A percentile compares a stretch with the other conserved stretches of the same genome.
Evolutionary conservation across 2,888 invertebrate species (phyloP).

Genomic region (Tolmerus cingulatus): DNA sequence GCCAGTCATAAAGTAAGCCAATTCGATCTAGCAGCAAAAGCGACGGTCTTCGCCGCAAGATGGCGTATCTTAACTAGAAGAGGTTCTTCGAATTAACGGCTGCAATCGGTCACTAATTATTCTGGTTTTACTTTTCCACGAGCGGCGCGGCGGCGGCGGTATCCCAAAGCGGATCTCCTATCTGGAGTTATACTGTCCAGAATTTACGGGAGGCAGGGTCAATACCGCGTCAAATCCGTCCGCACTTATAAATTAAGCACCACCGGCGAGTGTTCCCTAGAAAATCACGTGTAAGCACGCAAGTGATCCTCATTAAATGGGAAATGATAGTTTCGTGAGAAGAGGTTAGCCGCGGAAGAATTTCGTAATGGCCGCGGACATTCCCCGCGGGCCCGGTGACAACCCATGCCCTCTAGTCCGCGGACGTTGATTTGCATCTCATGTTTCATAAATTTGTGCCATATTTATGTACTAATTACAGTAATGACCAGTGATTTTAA

Average conservation of each 20-base stretch:
- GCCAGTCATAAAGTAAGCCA: neutral
- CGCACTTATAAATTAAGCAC: slow-evolving; percentile 24
- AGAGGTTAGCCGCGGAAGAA: neutral
- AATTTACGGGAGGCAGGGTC: neutral
- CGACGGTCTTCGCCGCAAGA: neutral
- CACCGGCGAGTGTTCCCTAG: neutral
- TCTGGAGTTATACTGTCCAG: neutral
- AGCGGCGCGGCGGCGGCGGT: neutral
- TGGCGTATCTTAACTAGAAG: neutral
- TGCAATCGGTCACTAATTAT: neutral
- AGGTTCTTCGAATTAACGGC: neutral
- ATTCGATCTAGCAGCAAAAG: neutral
- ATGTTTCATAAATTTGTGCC: slow-evolving; percentile 36
- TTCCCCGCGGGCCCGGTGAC: neutral
- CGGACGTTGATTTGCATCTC: slow-evolving; percentile 21
- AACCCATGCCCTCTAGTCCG: neutral
- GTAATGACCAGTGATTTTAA: slow-evolving; percentile 36
- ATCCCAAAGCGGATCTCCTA: neutral
- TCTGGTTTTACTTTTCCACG: neutral
- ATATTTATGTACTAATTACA: slow-evolving; percentile 37
- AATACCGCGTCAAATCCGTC: slow-evolving; percentile 19
- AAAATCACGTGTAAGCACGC: slow-evolving; percentile 9
- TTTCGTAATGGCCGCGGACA: neutral
- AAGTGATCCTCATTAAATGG: slow-evolving; percentile 28
- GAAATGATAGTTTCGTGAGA: neutral